Conservation (phyloP, 2,888 invertebrate genomes). For the Hipparchia sbordonii region DNA sequence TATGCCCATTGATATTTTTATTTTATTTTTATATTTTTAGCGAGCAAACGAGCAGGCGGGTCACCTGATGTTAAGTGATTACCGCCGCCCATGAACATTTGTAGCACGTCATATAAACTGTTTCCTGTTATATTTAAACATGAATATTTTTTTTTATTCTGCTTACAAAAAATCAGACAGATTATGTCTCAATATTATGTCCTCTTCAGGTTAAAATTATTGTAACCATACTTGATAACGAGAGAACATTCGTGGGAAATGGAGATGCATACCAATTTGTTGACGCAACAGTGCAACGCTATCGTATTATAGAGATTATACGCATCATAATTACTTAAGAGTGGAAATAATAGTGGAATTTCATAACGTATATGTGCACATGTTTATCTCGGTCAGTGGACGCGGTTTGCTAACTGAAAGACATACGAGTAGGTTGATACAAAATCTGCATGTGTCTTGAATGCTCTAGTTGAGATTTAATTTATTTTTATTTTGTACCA, state of each 20-base stretch:
- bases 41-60: too few species aligned
- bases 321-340: conserved; percentile 21
- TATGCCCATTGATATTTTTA: too few species aligned
- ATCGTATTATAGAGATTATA: conserved; percentile 19
- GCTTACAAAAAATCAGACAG: too few species aligned
- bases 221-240: background rate
- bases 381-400: conserved; percentile 36
- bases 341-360: conserved; percentile 25
- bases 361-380: conserved; percentile 30
- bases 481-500: too few species aligned
- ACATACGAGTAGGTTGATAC: conserved; percentile 23
- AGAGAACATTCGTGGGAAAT: background rate
- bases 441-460: background rate
- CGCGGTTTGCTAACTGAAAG: conserved; percentile 33
- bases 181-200: too few species aligned
- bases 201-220: background rate
- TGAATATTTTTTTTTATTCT: too few species aligned
- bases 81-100: too few species aligned
- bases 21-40: too few species aligned
- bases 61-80: too few species aligned
- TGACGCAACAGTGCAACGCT: conserved; percentile 5
- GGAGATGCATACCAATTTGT: background rate
- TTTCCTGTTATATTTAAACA: too few species aligned
- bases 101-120: too few species aligned
- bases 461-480: too few species aligned